These are phyloP conservation scores for Neodiprion pinetum DNA, from an alignment of 1,140 invertebrate species.

Conservation along the genomic window DNA sequence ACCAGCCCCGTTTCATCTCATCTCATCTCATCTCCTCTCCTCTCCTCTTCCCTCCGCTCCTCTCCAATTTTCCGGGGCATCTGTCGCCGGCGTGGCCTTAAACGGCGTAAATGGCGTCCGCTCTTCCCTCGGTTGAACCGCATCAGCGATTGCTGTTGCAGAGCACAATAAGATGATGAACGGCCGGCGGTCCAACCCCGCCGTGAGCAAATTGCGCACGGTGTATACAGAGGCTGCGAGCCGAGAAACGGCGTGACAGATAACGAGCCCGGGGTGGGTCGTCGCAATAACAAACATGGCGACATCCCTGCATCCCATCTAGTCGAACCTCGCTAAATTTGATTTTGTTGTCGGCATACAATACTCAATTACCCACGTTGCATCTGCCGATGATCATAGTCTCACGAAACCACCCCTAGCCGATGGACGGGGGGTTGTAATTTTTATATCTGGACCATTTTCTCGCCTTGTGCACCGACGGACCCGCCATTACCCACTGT, in stretches of 20 bases:
- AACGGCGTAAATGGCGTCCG: neutral
- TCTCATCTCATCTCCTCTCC: neutral
- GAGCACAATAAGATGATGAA: neutral
- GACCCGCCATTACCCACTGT: too few relatives aligned
- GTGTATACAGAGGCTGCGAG: neutral
- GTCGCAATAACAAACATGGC: too few relatives aligned
- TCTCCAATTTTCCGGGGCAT: neutral
- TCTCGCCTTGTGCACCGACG: too few relatives aligned
- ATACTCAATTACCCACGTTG: neutral
- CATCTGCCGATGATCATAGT: too few relatives aligned
- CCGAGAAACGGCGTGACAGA: neutral
- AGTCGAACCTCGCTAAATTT: neutral
- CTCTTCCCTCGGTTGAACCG: too few relatives aligned
- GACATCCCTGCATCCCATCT: neutral
- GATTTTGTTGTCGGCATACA: neutral
- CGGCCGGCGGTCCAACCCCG: neutral
- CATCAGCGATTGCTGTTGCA: too few relatives aligned
- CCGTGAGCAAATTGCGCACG: neutral
- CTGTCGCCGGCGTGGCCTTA: neutral
- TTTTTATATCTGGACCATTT: too few relatives aligned
- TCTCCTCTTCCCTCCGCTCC: neutral
- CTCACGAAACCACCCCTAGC: too few relatives aligned
- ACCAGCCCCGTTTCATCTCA: too few relatives aligned
- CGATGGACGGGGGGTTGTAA: too few relatives aligned
- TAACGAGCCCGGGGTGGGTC: neutral